A percentile compares a stretch with the other conserved stretches of the same genome.
phyloP scores from a whole-genome alignment of 2,797 vertebrate genomes.

The Leucoraja ocellata region DNA sequence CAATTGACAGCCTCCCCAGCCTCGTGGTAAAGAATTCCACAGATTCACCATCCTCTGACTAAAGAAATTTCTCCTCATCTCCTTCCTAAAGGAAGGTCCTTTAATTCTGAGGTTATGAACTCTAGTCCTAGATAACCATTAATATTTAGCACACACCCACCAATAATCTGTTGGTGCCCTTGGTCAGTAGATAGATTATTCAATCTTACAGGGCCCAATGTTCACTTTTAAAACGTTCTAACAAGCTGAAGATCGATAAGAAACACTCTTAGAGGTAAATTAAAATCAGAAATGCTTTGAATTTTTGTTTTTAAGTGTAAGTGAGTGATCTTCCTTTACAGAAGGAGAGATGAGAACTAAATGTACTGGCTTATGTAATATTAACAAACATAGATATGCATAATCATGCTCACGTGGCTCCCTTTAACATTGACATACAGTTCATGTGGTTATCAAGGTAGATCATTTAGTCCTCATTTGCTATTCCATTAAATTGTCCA shows the following conservation, averaged over 20 bases:
- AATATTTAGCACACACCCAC: background rate
- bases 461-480: background rate
- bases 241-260: background rate
- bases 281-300: background rate
- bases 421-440: background rate
- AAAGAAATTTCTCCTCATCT: too few relatives aligned
- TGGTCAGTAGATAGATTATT: background rate
- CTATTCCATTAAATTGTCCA: too few relatives aligned
- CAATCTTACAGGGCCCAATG: background rate
- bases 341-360: background rate
- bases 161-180: background rate
- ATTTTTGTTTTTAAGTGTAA: too few relatives aligned
- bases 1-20: too few relatives aligned
- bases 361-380: background rate
- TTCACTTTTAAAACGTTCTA: background rate
- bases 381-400: background rate
- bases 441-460: background rate
- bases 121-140: background rate
- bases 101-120: too few relatives aligned
- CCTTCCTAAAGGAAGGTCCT: too few relatives aligned
- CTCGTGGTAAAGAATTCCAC: too few relatives aligned
- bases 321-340: background rate
- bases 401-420: background rate
- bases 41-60: too few relatives aligned
- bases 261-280: too few relatives aligned